Evolutionary conservation across 2,113 vertebrate genomes (phyloP).

Genomic region (Zosterops pallidus): DNA sequence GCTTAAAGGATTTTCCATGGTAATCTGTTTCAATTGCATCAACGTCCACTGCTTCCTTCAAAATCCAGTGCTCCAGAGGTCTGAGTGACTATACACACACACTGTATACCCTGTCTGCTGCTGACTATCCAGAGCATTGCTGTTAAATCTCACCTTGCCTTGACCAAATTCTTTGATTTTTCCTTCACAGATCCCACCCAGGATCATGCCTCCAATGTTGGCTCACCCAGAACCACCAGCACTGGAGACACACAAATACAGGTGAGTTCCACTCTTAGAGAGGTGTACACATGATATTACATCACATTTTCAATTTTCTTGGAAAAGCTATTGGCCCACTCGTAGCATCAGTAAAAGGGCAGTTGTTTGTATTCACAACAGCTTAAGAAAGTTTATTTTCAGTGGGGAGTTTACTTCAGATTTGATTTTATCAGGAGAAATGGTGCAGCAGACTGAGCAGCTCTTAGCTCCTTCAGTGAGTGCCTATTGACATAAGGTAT

Average conservation of each 20-base stretch:
- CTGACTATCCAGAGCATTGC: background rate
- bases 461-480: background rate
- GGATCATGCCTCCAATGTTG: background rate
- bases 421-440: background rate
- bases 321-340: background rate
- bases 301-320: background rate
- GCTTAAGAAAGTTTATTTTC: background rate
- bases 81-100: background rate
- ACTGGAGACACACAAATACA: background rate
- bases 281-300: background rate
- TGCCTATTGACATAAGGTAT: background rate
- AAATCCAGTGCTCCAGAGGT: background rate
- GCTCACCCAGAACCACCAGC: background rate
- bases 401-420: background rate
- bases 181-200: background rate
- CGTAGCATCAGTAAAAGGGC: background rate
- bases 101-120: background rate
- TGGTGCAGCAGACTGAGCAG: background rate
- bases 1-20: background rate
- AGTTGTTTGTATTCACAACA: background rate
- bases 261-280: background rate
- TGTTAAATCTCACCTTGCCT: background rate
- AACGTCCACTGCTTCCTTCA: background rate
- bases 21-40: background rate
- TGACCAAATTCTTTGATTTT: background rate